Percentiles rank a stretch among this genome's conserved stretches.
phyloP scores from a whole-genome alignment of 2,888 invertebrate genomes.

The Drosophila fulvimacula region DNA sequence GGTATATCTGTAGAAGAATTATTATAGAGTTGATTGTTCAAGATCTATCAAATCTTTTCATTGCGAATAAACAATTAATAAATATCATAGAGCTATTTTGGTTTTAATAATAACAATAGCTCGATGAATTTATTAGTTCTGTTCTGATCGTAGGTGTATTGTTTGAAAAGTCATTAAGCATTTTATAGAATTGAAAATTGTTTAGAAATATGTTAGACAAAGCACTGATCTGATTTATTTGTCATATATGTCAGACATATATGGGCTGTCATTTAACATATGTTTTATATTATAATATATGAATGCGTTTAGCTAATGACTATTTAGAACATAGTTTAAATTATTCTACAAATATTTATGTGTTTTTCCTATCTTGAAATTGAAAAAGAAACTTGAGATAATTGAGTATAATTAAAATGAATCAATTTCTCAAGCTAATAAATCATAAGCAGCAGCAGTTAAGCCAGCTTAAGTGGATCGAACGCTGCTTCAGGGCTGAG shows the following conservation, averaged over 20 bases:
- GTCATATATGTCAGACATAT: background rate
- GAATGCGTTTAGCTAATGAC: background rate
- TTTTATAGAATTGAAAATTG: background rate
- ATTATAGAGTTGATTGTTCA: background rate
- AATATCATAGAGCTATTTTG: background rate
- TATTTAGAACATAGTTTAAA: background rate
- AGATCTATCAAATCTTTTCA: background rate
- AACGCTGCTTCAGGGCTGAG: conserved; percentile 3
- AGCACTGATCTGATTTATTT: background rate
- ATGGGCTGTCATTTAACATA: background rate
- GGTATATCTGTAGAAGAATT: background rate
- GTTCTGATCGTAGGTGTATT: background rate
- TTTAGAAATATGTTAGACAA: background rate
- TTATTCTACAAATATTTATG: background rate
- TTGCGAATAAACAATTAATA: background rate
- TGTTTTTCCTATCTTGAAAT: background rate
- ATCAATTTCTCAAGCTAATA: conserved; percentile 2
- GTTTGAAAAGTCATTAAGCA: background rate
- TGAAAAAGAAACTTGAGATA: background rate
- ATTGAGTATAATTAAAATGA: background rate
- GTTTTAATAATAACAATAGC: background rate
- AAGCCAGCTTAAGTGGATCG: background rate
- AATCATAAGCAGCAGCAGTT: background rate
- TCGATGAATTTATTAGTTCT: background rate
- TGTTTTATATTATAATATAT: background rate